These are phyloP conservation scores for Drosophila robusta DNA, from an alignment of 2,888 invertebrate genomes.

Conservation along the genomic window DNA sequence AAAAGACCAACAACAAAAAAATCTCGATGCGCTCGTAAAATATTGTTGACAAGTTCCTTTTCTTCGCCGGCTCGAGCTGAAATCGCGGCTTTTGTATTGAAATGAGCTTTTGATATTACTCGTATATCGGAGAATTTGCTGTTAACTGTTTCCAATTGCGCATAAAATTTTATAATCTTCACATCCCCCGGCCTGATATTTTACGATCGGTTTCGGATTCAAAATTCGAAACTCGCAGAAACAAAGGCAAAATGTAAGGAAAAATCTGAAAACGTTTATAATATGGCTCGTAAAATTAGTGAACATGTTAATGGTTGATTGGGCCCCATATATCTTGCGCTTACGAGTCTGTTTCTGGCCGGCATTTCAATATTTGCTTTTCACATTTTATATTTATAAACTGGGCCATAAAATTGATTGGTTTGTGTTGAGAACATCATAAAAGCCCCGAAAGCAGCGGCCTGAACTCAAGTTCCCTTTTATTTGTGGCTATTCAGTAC, in stretches of 20 bases:
- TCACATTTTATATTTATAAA: conserved; percentile 53
- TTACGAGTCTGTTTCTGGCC: conserved; percentile 34
- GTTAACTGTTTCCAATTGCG: conserved; percentile 79
- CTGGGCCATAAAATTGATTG: conserved; percentile 67
- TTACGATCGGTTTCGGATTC: conserved; percentile 42
- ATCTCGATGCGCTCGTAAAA: conserved; percentile 68
- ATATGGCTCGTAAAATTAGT: conserved; percentile 77
- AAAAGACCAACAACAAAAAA: conserved; percentile 36
- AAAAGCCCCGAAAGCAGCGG: conserved; percentile 36
- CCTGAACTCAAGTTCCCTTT: background rate
- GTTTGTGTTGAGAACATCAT: conserved; percentile 71
- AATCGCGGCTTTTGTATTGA: conserved; percentile 66
- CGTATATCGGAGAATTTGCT: conserved; percentile 67
- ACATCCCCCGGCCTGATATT: conserved; percentile 37
- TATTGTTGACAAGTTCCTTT: conserved; percentile 80
- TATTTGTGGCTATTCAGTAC: background rate
- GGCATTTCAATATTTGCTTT: conserved; percentile 46
- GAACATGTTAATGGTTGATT: conserved; percentile 82
- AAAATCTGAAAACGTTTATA: conserved; percentile 62
- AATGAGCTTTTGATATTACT: conserved; percentile 66
- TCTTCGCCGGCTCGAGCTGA: conserved; percentile 7
- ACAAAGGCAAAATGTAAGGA: conserved; percentile 44
- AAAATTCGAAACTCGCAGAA: conserved; percentile 34
- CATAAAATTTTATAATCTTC: conserved; percentile 78
- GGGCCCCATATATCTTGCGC: conserved; percentile 64